These are phyloP conservation scores for Tyrannus savana DNA, from an alignment of 2,113 vertebrate genomes.

Conservation along the genomic window DNA sequence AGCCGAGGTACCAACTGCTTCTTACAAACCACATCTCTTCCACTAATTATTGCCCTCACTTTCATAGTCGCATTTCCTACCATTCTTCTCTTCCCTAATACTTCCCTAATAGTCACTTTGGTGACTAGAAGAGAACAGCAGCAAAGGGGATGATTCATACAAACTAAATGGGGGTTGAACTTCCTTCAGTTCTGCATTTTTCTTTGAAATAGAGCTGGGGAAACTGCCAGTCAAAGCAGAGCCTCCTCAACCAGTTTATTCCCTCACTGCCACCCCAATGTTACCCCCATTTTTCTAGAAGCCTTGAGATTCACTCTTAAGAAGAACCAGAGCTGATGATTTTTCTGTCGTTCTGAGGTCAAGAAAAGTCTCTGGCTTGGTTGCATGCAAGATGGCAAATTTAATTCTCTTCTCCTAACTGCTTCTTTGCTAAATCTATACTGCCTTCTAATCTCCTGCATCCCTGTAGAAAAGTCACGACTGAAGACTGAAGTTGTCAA, in stretches of 20 bases:
- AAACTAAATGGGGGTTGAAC: not conserved
- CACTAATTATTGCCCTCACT: not conserved
- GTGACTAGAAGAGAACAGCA: not conserved
- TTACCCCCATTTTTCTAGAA: not conserved
- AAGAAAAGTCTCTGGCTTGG: not conserved
- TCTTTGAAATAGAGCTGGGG: not conserved
- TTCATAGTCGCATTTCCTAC: rapidly evolving
- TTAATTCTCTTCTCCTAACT: constrained; percentile 3
- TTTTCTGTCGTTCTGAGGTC: not conserved
- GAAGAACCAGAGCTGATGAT: not conserved
- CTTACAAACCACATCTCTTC: not conserved
- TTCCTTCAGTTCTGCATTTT: not conserved
- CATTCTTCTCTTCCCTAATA: not conserved
- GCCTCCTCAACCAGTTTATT: not conserved
- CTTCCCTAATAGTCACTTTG: not conserved
- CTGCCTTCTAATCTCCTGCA: constrained; percentile 16
- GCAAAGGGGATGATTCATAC: not conserved
- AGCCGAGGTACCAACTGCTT: not conserved
- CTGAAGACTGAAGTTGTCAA: constrained; percentile 57
- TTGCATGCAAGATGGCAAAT: not conserved
- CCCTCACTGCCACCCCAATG: rapidly evolving
- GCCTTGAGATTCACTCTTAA: not conserved
- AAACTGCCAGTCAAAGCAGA: not conserved
- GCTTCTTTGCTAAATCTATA: not conserved
- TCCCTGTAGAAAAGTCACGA: constrained; percentile 25